Evolutionary conservation across 2,888 invertebrate species (phyloP).

Genomic region (Bimastos eiseni): DNA sequence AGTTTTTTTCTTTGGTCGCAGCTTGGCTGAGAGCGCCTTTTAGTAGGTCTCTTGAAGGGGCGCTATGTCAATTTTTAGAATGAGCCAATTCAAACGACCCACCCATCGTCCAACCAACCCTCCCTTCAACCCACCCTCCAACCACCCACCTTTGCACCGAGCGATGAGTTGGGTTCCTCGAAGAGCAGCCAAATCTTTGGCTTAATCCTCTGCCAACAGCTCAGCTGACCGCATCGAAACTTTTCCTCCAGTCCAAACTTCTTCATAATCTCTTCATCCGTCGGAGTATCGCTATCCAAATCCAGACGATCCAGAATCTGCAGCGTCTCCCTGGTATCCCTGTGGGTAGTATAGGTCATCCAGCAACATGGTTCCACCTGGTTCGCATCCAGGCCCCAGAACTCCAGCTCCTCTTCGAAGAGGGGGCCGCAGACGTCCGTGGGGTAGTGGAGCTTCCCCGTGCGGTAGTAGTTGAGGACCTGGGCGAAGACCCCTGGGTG

Average conservation of each 20-base stretch:
- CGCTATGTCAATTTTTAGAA: too few species aligned
- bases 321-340: not conserved
- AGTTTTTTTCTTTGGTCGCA: too few species aligned
- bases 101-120: not conserved
- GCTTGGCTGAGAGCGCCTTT: too few species aligned
- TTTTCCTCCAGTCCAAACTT: conserved; percentile 77
- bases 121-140: too few species aligned
- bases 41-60: too few species aligned
- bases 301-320: conserved; percentile 93
- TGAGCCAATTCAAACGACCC: too few species aligned
- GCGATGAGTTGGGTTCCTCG: conserved; percentile 97
- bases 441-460: conserved; percentile 74
- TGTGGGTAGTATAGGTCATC: not conserved
- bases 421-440: not conserved
- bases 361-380: not conserved
- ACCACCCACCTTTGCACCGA: conserved; percentile 75
- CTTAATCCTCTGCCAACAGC: conserved; percentile 87
- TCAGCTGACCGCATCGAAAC: conserved; percentile 62
- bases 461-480: conserved; percentile 92
- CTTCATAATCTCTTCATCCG: conserved; percentile 93
- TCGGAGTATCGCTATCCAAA: conserved; percentile 91
- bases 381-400: conserved; percentile 83
- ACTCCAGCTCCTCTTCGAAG: conserved; percentile 98
- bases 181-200: conserved; percentile 98
- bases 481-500: conserved; percentile 67